Evolutionary conservation across 2,888 invertebrate species (phyloP).

Genomic region (Cyclophora albipunctata): DNA sequence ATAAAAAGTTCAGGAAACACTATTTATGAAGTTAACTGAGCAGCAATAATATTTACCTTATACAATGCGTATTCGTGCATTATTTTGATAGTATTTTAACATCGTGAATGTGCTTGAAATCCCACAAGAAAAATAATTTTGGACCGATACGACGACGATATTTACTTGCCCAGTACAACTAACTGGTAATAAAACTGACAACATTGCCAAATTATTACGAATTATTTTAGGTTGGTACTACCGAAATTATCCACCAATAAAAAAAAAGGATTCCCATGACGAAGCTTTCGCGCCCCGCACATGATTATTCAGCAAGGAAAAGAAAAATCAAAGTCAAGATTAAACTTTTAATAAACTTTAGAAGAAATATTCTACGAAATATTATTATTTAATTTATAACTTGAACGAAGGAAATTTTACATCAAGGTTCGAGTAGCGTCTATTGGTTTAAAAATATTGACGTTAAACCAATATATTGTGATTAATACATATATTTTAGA

Average conservation of each 20-base stretch:
- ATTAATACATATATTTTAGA: too few relatives aligned
- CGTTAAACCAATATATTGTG: too few relatives aligned
- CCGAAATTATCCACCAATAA: slow-evolving; percentile 53
- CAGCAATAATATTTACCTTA: slow-evolving; percentile 38
- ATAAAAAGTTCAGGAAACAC: slow-evolving; percentile 66
- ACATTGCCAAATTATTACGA: slow-evolving; percentile 57
- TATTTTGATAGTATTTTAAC: slow-evolving; percentile 40
- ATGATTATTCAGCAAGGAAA: slow-evolving; percentile 40
- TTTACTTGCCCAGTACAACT: slow-evolving; percentile 69
- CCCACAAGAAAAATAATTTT: slow-evolving; percentile 65
- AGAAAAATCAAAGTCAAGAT: slow-evolving; percentile 7
- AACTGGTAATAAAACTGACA: slow-evolving; percentile 71
- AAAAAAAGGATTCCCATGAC: slow-evolving; percentile 33
- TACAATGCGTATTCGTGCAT: slow-evolving; percentile 30
- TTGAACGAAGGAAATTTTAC: too few relatives aligned
- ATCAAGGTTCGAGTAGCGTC: too few relatives aligned
- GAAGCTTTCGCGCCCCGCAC: slow-evolving; percentile 67
- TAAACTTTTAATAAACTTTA: not conserved
- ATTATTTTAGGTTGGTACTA: slow-evolving; percentile 55
- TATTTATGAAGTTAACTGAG: slow-evolving; percentile 41
- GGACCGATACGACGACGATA: slow-evolving; percentile 55
- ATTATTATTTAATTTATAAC: too few relatives aligned
- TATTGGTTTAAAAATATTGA: too few relatives aligned
- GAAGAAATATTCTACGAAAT: too few relatives aligned
- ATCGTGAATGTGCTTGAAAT: slow-evolving; percentile 45